Evolutionary conservation across 2,797 vertebrate genomes (phyloP), one percentile per base, ranked within the genome.

Genomic region (Gallinago solitaria): DNA sequence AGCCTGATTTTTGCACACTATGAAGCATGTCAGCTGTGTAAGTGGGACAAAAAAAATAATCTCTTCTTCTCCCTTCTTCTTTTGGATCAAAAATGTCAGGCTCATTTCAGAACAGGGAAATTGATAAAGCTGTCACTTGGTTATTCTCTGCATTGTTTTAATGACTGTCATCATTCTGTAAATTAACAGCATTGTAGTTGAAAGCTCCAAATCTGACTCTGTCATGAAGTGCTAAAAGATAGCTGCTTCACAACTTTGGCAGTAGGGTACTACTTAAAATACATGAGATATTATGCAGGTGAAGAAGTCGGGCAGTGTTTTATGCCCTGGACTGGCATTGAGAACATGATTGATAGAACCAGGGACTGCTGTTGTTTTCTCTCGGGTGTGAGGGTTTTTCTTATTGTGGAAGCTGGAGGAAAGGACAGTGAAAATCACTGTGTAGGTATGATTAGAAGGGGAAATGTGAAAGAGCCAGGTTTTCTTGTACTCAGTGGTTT

Each of bases 261-360:
- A 63, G 11, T 54, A 28, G 9, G 6, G 3, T 68, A 17, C 56
- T 50, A 10, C 6, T 79, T 37, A 43, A 51, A 11, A 24, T 39
- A 11, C 19, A 7, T 48, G 10, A 81, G 60, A 63, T 82, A 56
- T 50, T 60, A 37, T 27, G 13, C 33, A 73, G 18, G 12, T 64
- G 30, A 56, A 67, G 68, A 67, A 23, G 4, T 48, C 6, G 4
- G 33, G 25, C 14, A 28, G 45, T 33, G 17, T 83, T 89, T 68
- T 68, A 33, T 0, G 0, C 15, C 15, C 27, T 57, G 18, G 21
- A 23, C 17, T 61, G 61, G 7, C 16, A n/a, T 7, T 77, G 59
- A 81, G 25, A 57, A 54, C 15, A 11, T 59, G 39, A 53, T 18
- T 54, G 28, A 68, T 16, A 13, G 28, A 51, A 18, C 32, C 35